Conservation (phyloP, 2,888 invertebrate species). For the Tenodera sinensis region DNA sequence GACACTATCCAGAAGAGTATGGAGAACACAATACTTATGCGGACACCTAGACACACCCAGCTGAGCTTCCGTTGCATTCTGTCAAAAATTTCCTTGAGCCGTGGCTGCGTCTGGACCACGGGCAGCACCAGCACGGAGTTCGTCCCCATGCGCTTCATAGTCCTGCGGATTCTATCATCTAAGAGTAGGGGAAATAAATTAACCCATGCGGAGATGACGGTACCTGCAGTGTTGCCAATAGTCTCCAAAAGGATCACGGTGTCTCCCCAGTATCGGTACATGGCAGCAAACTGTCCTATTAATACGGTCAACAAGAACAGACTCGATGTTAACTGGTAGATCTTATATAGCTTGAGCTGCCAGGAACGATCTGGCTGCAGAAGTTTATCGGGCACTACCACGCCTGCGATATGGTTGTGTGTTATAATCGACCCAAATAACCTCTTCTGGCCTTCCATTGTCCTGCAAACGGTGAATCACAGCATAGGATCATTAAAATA, state of each 20-base stretch:
- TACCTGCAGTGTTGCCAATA: background rate
- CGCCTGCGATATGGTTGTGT: no score
- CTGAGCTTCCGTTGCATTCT: background rate
- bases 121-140: background rate
- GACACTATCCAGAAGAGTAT: background rate
- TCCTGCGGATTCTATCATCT: background rate
- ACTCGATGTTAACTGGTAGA: no score
- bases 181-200: background rate
- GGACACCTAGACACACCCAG: background rate
- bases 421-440: no score
- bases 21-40: background rate
- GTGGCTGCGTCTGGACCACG: background rate
- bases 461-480: no score
- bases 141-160: background rate
- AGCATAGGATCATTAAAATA: no score
- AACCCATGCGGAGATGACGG: background rate
- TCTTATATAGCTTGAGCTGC: no score
- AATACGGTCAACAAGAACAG: background rate
- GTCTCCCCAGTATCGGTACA: background rate
- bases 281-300: background rate
- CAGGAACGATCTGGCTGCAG: no score
- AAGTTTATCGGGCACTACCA: no score
- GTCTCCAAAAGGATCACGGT: background rate
- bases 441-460: no score
- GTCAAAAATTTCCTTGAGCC: background rate